These are phyloP conservation scores for Muricea muricata DNA, from an alignment of 92 coral and sea anemone species.

Conservation along the genomic window DNA sequence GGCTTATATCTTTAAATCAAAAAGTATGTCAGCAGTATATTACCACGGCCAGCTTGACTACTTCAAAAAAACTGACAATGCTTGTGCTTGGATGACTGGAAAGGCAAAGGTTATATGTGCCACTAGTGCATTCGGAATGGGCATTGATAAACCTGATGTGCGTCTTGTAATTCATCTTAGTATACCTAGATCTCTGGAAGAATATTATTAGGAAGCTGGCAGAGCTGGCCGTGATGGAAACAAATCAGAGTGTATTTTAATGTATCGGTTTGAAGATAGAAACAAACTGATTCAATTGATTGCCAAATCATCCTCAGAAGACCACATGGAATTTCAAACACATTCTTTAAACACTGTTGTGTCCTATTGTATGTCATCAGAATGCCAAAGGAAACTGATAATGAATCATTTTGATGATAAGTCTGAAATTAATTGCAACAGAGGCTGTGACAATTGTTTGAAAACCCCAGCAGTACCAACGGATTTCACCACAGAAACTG, in stretches of 20 bases:
- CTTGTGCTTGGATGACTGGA: neutral
- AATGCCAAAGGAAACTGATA: neutral
- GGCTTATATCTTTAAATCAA: neutral
- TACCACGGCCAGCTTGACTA: neutral
- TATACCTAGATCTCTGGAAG: neutral
- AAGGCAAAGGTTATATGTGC: slow-evolving; percentile 39
- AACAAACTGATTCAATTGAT: neutral
- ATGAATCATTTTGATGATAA: neutral
- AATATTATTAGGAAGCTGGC: neutral
- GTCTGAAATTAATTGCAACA: neutral
- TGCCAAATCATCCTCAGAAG: neutral
- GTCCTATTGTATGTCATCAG: neutral
- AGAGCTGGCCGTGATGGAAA: neutral
- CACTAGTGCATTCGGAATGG: slow-evolving; percentile 94
- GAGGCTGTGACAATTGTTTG: neutral
- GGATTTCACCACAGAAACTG: neutral
- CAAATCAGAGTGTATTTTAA: neutral
- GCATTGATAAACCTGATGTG: slow-evolving; percentile 93
- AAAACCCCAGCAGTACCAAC: neutral
- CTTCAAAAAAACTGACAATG: neutral
- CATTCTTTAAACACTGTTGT: neutral
- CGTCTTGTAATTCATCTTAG: slow-evolving; percentile 74
- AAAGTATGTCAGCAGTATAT: neutral
- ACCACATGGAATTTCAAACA: neutral
- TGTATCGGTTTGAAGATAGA: neutral